Conservation (phyloP, 1,140 invertebrate species). For the Drosophila parvula region DNA sequence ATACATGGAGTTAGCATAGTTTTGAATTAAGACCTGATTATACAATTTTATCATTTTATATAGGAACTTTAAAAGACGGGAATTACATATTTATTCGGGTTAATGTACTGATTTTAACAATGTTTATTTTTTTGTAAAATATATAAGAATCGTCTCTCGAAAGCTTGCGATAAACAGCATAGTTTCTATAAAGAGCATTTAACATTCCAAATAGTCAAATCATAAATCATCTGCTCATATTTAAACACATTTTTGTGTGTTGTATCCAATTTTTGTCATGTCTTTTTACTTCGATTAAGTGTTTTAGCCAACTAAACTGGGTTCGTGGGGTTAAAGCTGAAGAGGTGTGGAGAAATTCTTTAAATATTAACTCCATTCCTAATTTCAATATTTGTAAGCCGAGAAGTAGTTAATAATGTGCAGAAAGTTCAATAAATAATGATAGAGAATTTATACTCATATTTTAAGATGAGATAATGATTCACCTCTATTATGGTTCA, state of each 20-base stretch:
- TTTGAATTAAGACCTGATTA: neutral
- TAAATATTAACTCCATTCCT: neutral
- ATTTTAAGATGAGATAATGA: neutral
- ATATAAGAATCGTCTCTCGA: too few relatives aligned
- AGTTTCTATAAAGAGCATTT: conserved; percentile 11
- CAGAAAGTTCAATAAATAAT: neutral
- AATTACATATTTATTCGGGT: neutral
- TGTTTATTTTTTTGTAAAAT: neutral
- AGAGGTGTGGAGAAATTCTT: neutral
- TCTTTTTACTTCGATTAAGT: conserved; percentile 63
- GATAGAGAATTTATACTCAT: neutral
- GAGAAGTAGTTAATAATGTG: neutral
- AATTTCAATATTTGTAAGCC: neutral
- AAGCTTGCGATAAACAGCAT: too few relatives aligned
- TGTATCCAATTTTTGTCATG: conserved; percentile 58
- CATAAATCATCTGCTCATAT: conserved; percentile 9
- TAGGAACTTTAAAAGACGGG: neutral
- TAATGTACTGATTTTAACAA: too few relatives aligned
- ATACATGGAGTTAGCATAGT: neutral
- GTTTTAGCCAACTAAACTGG: conserved; percentile 60
- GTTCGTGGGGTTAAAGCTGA: neutral
- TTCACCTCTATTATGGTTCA: neutral
- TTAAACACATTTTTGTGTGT: conserved; percentile 44
- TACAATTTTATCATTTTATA: neutral
- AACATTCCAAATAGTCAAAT: neutral